Percentiles rank a stretch among this genome's conserved stretches.
Conservation (phyloP, 2,888 invertebrate species). For the Drosophila neoperkinsi region DNA sequence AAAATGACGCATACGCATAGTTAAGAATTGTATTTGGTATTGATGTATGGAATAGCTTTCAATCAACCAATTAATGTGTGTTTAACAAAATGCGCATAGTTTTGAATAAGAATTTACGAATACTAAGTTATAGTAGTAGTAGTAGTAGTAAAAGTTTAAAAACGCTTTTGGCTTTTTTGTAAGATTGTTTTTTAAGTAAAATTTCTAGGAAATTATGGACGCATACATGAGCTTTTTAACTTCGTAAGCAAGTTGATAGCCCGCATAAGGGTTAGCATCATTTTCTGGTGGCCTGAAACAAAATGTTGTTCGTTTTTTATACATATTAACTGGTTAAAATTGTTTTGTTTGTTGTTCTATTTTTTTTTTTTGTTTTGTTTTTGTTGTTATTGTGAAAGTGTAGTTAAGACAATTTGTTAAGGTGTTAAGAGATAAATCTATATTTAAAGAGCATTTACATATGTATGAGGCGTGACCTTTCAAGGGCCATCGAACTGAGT, state of each 20-base stretch:
- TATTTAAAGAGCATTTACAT: conserved; percentile 71
- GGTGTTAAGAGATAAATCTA: conserved; percentile 48
- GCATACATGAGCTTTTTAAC: conserved; percentile 99
- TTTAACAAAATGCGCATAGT: conserved; percentile 76
- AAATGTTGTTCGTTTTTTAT: conserved; percentile 82
- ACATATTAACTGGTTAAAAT: conserved; percentile 69
- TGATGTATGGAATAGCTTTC: conserved; percentile 73
- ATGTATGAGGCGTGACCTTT: conserved; percentile 50
- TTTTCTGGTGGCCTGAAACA: conserved; percentile 94
- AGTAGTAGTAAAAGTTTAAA: conserved; percentile 47
- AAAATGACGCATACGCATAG: conserved; percentile 54
- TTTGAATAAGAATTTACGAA: conserved; percentile 72
- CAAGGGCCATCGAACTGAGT: conserved; percentile 38
- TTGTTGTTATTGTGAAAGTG: conserved; percentile 39
- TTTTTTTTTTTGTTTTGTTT: conserved; percentile 23
- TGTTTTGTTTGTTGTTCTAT: conserved; percentile 32
- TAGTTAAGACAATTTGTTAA: conserved; percentile 57
- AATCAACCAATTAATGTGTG: conserved; percentile 72
- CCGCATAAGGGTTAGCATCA: conserved; percentile 97
- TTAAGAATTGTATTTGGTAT: conserved; percentile 45
- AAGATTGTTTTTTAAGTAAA: conserved; percentile 62
- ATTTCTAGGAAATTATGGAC: conserved; percentile 85
- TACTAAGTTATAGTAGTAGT: conserved; percentile 68
- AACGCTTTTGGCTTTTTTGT: conserved; percentile 61
- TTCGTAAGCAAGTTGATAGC: conserved; percentile 99